Evolutionary conservation across 2,888 invertebrate genomes (phyloP), one percentile per base, ranked within the genome.

Genomic region (Parelbella ahira): DNA sequence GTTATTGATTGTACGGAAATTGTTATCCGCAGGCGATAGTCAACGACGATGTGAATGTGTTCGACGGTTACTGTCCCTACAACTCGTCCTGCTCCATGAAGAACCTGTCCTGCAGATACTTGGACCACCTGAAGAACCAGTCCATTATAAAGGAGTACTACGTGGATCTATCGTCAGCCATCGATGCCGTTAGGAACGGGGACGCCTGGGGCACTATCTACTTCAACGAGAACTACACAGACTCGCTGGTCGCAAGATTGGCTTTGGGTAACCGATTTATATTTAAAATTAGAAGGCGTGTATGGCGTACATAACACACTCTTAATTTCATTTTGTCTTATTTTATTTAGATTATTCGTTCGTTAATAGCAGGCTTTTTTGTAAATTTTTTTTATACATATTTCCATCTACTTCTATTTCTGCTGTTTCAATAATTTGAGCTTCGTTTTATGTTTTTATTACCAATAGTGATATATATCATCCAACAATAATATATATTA

Each of bases 141-240:
- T 93, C 93, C 49, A 93, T 94, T 65, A 86, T 58, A 25, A 93
- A 94, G 78, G 89, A 76, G 37, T 77, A 91, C 78, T 95, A 94
- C 78, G 81, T 88, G 6, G 89, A 91, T 51, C 80, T 93, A 2
- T 88, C 90, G 0, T 80, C 89, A 0, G 97, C 96, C 0, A 82
- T 92, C 43, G 73, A 89, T 15, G 94, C 94, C 0, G 97, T 97
- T 0, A 80, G 89, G 19, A 76, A 75, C 1, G 97, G 97, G 0
- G 88, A 93, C 11, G 94, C 94, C 0, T 97, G 97, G 97, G 97
- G 97, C 1, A 94, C 94, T 4, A 72, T 97, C 3, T 93, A 94
- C 66, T 95, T 98, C 62, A 94, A 95, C 11, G 93, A 94, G 60
- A 97, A 97, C 68, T 98, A 97, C 59, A 95, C 97, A 0, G 93